These are phyloP conservation scores for Dipodomys merriami DNA, from an alignment of 2,113 vertebrate genomes.

Conservation along the genomic window DNA sequence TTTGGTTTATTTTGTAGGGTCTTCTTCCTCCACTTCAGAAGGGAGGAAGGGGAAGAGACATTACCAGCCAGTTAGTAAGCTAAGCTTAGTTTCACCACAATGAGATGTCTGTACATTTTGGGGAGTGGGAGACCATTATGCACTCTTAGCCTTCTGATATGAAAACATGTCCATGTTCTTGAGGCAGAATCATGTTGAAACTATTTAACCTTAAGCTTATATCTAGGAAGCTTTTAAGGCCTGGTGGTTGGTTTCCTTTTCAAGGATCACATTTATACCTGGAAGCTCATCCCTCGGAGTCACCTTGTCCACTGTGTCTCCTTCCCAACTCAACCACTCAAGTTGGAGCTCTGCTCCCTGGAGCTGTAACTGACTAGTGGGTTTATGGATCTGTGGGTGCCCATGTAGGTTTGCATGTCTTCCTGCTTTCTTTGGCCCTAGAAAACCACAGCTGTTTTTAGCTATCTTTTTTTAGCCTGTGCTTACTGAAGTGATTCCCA, in stretches of 20 bases:
- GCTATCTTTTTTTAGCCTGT: not conserved
- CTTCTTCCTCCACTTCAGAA: not conserved
- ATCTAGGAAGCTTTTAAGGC: not conserved
- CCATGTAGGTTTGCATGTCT: not conserved
- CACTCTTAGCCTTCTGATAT: slow-evolving; percentile 2
- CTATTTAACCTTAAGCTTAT: not conserved
- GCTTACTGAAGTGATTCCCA: not conserved
- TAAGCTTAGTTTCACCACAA: not conserved
- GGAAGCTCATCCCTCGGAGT: too few species aligned
- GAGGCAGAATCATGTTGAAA: slow-evolving; percentile 9
- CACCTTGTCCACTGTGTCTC: not conserved
- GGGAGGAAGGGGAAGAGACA: not conserved
- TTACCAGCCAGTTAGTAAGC: not conserved
- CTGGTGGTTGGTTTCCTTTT: not conserved
- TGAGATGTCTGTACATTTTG: not conserved
- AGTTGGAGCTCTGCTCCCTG: not conserved
- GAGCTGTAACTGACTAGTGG: too few species aligned
- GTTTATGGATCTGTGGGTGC: not conserved
- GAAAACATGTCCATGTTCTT: not conserved
- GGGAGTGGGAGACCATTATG: not conserved
- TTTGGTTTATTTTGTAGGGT: slow-evolving; percentile 1
- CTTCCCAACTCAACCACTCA: not conserved
- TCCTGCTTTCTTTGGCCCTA: slow-evolving; percentile 20
- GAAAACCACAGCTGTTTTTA: not conserved
- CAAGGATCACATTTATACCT: too few species aligned